Conservation (phyloP, 2,113 vertebrate species). For the Eonycteris spelaea region DNA sequence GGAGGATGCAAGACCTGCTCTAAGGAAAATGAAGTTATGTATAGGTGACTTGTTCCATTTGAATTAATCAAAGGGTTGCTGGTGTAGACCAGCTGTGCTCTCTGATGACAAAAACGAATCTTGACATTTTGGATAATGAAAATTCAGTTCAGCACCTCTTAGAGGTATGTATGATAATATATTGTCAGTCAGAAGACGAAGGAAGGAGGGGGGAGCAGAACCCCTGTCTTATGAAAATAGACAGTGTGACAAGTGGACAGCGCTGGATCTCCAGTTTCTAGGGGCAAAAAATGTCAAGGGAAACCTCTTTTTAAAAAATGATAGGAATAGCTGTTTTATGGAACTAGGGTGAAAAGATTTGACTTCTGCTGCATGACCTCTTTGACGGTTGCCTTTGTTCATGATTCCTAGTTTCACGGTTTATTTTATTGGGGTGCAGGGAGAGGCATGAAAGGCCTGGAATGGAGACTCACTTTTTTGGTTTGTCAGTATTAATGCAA, state of each 20-base stretch:
- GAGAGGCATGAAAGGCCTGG: neutral
- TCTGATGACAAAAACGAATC: conserved; percentile 75
- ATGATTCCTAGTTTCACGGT: neutral
- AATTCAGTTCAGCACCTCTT: conserved; percentile 80
- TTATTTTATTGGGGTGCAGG: conserved; percentile 44
- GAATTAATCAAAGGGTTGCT: conserved; percentile 77
- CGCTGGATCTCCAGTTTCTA: neutral
- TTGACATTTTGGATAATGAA: conserved; percentile 82
- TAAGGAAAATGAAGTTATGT: conserved; percentile 76
- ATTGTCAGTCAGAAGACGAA: conserved; percentile 72
- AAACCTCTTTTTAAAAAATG: neutral
- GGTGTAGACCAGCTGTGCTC: conserved; percentile 72
- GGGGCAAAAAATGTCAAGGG: conserved; percentile 38
- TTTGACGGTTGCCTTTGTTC: conserved; percentile 51
- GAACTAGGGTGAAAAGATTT: neutral
- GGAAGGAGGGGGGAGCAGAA: neutral
- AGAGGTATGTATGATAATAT: conserved; percentile 71
- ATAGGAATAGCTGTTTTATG: neutral
- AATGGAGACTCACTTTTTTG: conserved; percentile 39
- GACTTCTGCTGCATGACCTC: neutral
- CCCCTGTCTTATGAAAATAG: conserved; percentile 69
- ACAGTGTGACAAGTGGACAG: conserved; percentile 49
- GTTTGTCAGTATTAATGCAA: conserved; percentile 63
- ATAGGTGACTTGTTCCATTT: conserved; percentile 82
- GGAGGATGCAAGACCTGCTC: conserved; percentile 60